Conservation (phyloP, 2,888 invertebrate genomes). For the Lepidocyrtinus sp. region DNA sequence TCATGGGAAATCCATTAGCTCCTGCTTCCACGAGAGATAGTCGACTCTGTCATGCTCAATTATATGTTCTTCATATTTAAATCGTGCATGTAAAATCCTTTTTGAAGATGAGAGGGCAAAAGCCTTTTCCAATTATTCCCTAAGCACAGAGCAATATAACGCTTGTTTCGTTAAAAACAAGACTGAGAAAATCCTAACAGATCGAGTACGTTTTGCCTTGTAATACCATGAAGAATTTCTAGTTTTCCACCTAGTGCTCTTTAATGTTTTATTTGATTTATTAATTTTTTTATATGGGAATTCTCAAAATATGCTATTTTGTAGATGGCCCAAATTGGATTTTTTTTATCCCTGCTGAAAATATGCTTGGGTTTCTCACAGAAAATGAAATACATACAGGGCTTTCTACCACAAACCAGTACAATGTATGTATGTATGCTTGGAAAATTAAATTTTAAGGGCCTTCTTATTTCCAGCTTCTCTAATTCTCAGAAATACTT, state of each 20-base stretch:
- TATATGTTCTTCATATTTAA: constrained; percentile 40
- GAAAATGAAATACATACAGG: too few relatives aligned
- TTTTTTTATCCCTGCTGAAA: too few relatives aligned
- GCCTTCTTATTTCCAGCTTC: too few relatives aligned
- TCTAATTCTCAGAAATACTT: too few relatives aligned
- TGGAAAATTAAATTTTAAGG: too few relatives aligned
- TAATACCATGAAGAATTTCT: constrained; percentile 54
- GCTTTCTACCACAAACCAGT: too few relatives aligned
- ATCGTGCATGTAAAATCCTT: neutral
- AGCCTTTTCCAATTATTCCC: constrained; percentile 9
- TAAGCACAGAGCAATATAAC: constrained; percentile 7
- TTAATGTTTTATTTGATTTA: too few relatives aligned
- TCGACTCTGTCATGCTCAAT: constrained; percentile 67
- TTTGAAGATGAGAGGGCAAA: constrained; percentile 1
- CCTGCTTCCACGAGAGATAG: constrained; percentile 64
- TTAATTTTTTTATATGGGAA: neutral
- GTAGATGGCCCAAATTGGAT: too few relatives aligned
- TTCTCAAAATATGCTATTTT: too few relatives aligned
- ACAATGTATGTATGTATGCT: too few relatives aligned
- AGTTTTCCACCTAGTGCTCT: constrained; percentile 56
- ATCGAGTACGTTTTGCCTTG: constrained; percentile 31
- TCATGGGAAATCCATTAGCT: constrained; percentile 70
- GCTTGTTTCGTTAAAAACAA: neutral
- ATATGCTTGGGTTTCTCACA: too few relatives aligned
- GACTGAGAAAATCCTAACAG: constrained; percentile 22